Percentiles rank a stretch among this genome's conserved stretches.
Evolutionary conservation across 2,888 invertebrate species (phyloP).

Genomic region (Leptinotarsa tumamoca): DNA sequence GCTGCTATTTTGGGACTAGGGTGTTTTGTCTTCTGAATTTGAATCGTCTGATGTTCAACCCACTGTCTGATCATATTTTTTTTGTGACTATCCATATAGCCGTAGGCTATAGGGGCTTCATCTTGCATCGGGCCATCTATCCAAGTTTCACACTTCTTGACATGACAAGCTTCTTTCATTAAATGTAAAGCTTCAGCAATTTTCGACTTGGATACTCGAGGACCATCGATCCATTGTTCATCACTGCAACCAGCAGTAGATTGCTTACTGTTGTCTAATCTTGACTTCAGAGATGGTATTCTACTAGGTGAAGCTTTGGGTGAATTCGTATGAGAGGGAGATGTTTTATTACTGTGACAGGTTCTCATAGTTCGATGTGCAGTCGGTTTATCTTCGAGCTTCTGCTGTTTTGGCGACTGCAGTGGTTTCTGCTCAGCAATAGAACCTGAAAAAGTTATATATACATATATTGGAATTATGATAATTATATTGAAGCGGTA

Average conservation of each 20-base stretch:
- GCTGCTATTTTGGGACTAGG: slow-evolving; percentile 51
- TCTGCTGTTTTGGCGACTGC: slow-evolving; percentile 35
- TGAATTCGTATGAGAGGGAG: slow-evolving; percentile 67
- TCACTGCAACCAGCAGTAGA: slow-evolving; percentile 73
- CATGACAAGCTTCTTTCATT: slow-evolving; percentile 80
- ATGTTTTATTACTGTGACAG: slow-evolving; percentile 68
- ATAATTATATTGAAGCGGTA: too few species aligned
- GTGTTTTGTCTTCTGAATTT: slow-evolving; percentile 76
- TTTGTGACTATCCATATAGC: slow-evolving; percentile 93
- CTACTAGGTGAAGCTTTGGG: slow-evolving; percentile 73
- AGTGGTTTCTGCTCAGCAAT: slow-evolving; percentile 71
- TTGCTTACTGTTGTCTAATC: slow-evolving; percentile 69
- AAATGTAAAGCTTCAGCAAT: slow-evolving; percentile 82
- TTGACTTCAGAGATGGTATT: slow-evolving; percentile 67
- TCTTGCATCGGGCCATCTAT: slow-evolving; percentile 92
- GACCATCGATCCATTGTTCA: slow-evolving; percentile 98
- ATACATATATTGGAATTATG: not conserved
- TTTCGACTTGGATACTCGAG: slow-evolving; percentile 84
- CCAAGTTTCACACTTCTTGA: slow-evolving; percentile 91
- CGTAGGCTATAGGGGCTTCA: slow-evolving; percentile 74
- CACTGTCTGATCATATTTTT: slow-evolving; percentile 93
- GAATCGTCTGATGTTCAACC: slow-evolving; percentile 91
- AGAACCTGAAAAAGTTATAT: slow-evolving; percentile 63
- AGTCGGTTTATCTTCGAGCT: slow-evolving; percentile 66
- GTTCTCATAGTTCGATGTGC: slow-evolving; percentile 67